These are phyloP conservation scores for Callipepla squamata DNA, from an alignment of 2,113 vertebrate genomes.

Conservation along the genomic window DNA sequence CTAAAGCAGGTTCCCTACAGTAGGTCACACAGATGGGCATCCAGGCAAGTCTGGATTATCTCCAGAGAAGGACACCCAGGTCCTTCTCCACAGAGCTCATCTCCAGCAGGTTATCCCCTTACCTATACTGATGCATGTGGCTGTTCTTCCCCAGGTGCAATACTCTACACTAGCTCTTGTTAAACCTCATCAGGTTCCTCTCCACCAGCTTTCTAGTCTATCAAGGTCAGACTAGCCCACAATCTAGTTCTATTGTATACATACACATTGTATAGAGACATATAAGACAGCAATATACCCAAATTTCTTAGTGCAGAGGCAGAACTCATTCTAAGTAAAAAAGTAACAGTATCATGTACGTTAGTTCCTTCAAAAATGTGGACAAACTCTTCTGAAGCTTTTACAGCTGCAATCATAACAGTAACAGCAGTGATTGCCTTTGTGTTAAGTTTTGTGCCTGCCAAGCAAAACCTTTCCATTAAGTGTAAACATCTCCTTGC, in stretches of 20 bases:
- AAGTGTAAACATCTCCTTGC: background rate
- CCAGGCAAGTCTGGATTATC: too few relatives aligned
- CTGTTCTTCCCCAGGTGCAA: too few relatives aligned
- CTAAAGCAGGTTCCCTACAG: too few relatives aligned
- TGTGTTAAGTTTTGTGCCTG: background rate
- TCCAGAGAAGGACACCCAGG: too few relatives aligned
- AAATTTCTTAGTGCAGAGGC: background rate
- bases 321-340: background rate
- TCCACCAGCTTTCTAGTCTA: too few relatives aligned
- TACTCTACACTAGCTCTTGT: too few relatives aligned
- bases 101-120: too few relatives aligned
- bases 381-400: background rate
- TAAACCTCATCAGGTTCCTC: too few relatives aligned
- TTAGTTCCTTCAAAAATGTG: background rate
- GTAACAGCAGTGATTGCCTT: background rate
- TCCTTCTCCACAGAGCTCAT: too few relatives aligned
- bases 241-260: background rate
- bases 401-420: background rate
- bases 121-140: too few relatives aligned
- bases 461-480: slow-evolving; percentile 13
- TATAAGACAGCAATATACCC: background rate
- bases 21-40: too few relatives aligned
- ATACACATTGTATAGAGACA: background rate
- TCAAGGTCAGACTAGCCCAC: too few relatives aligned
- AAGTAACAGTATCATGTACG: background rate